A percentile compares a stretch with the other conserved stretches of the same genome.
Conservation (phyloP, 2,888 invertebrate genomes). For the Hypselothyrea guttata region DNA sequence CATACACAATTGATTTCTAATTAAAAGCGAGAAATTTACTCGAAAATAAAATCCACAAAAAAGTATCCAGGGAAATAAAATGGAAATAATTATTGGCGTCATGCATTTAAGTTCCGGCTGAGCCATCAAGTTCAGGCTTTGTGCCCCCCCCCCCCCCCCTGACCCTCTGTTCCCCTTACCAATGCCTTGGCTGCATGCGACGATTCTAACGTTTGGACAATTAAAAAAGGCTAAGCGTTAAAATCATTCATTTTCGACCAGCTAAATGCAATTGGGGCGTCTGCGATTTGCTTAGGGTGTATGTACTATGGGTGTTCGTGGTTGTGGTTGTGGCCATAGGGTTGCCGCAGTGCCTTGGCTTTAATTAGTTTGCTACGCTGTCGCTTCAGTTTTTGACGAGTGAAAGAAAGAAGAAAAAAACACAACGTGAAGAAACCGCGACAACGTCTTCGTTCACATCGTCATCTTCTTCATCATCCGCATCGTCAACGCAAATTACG, state of each 20-base stretch:
- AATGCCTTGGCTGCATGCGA: constrained; percentile 7
- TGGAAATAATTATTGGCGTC: constrained; percentile 57
- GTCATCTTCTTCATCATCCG: constrained; percentile 60
- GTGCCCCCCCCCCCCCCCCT: neutral
- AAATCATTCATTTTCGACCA: constrained; percentile 71
- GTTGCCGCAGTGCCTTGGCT: constrained; percentile 40
- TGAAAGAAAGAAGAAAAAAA: constrained; percentile 14
- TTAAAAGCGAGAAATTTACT: constrained; percentile 50
- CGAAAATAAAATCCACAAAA: constrained; percentile 12
- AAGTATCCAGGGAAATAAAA: constrained; percentile 4
- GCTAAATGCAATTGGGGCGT: constrained; percentile 57
- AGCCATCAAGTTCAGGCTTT: constrained; percentile 51
- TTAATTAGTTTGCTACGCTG: constrained; percentile 75
- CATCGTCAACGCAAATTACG: constrained; percentile 73
- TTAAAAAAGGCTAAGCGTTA: constrained; percentile 76
- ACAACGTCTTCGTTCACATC: constrained; percentile 40
- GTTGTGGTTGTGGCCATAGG: neutral
- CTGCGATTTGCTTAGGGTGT: constrained; percentile 20
- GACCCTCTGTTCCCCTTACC: neutral
- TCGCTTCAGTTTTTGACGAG: constrained; percentile 64
- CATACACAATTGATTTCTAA: constrained; percentile 70
- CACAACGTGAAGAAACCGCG: constrained; percentile 39
- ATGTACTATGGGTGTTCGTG: neutral
- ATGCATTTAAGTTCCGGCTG: constrained; percentile 51
- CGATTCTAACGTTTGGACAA: constrained; percentile 47